Evolutionary conservation across 2,113 vertebrate genomes (phyloP).

Genomic region (Andinoacara biseriatus): DNA sequence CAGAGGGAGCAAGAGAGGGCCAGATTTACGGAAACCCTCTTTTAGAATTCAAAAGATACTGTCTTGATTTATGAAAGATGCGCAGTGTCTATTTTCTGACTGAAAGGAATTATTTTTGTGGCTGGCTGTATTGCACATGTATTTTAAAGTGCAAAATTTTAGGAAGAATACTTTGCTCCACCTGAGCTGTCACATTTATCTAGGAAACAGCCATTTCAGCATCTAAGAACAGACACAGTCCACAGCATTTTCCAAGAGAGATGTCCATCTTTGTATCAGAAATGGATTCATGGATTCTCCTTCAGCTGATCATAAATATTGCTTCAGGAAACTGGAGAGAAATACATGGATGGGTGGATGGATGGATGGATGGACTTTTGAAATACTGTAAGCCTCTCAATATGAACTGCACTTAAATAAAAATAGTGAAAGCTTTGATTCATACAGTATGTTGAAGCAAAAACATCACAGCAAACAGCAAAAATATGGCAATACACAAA

Average conservation of each 20-base stretch:
- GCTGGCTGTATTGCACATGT: not conserved
- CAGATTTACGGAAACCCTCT: not conserved
- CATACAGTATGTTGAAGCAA: not conserved
- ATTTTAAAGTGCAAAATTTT: not conserved
- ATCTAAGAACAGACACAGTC: not conserved
- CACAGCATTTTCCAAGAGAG: not conserved
- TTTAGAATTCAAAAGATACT: not conserved
- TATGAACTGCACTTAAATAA: not conserved
- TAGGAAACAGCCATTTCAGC: not conserved
- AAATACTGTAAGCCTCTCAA: not conserved
- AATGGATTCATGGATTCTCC: not conserved
- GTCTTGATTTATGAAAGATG: not conserved
- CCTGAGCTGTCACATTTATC: not conserved
- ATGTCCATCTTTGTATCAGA: not conserved
- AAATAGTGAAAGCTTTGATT: not conserved
- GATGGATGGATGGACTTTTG: not conserved
- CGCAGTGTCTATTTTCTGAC: not conserved
- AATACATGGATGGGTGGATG: not conserved
- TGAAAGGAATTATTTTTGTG: not conserved
- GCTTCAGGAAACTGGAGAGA: not conserved
- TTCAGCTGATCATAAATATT: not conserved
- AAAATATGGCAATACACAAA: not conserved
- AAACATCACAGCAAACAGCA: not conserved
- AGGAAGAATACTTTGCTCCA: not conserved
- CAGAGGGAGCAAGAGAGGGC: constrained; percentile 16